Base-by-base conservation (phyloP, 1,140 invertebrate genomes). In the Panagrolaimus sp. region DNA sequence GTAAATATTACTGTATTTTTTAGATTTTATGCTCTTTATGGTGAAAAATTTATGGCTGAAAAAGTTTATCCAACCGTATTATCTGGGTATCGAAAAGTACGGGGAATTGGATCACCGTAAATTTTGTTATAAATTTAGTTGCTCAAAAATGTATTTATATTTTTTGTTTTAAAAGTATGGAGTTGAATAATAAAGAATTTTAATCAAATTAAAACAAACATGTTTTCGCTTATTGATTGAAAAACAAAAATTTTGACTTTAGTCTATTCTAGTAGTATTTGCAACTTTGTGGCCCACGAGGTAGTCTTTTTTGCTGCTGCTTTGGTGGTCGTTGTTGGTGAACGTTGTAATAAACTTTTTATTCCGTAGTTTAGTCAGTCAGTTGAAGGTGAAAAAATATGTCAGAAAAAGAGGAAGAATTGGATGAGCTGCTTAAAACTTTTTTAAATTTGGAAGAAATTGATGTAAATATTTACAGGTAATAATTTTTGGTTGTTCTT, bases 401-500 rank as follows among this genome's bases (percentile, higher is more conserved):
- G 52, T 12, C 52, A 28, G 52, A 58, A 58, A 1, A 58, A 12
- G 52, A 28, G 4, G 52, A 58, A 58, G 28, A 21, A 12, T 21
- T 12, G 3, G 52, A 58, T 58, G 52, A 58, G 17, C 17, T 58
- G 17, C 28, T 58, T 8, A 21, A 28, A 21, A 58, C 52, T 58
- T 58, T 58, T 58, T 58, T 58, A 28, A 58, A 58, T 58, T 58
- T 58, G 17, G 52, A 58, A 28, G 52, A 58, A 17, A 58, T 58
- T 58, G 52, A 58, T 58, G 52, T 58, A 2, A 58, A 58, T 21
- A 26, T 58, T 21, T 58, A 58, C 28, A 21, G 52, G 52, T 58
- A 28, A 58, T 21, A n/a, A n/a, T n/a, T 55, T 24, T 58, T 21
- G 17, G n/a, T 28, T 38, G 2, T 38, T 38, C n/a, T n/a, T n/a